Evolutionary conservation across 2,113 vertebrate species (phyloP).

Genomic region (Sula dactylatra): DNA sequence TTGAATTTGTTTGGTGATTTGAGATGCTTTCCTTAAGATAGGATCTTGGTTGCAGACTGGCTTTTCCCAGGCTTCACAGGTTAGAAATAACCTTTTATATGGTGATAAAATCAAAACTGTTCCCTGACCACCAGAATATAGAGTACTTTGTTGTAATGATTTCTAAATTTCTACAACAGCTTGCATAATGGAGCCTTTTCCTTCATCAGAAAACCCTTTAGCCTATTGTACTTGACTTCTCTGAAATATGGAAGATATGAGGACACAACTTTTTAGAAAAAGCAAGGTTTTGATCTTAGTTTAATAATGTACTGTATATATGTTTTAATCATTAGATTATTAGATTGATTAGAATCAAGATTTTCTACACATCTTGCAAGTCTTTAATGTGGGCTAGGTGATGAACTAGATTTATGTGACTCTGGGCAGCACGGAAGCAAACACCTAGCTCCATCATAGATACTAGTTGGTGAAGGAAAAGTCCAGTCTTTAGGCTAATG

Average conservation of each 20-base stretch:
- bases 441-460: background rate
- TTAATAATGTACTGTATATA: background rate
- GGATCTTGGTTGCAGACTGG: background rate
- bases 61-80: background rate
- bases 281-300: accelerated
- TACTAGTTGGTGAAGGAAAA: background rate
- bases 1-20: background rate
- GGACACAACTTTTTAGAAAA: background rate
- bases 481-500: background rate
- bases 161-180: background rate
- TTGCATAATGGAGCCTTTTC: background rate
- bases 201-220: background rate
- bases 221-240: background rate
- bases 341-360: background rate
- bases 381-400: background rate
- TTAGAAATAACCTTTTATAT: background rate
- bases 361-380: background rate
- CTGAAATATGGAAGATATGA: background rate
- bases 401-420: background rate
- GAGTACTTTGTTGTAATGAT: background rate
- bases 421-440: background rate
- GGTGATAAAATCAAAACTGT: background rate
- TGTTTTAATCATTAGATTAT: background rate
- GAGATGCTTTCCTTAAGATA: background rate
- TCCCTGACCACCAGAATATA: background rate